These are phyloP conservation scores for Euphydryas editha DNA, from an alignment of 2,888 invertebrate genomes.

Conservation along the genomic window DNA sequence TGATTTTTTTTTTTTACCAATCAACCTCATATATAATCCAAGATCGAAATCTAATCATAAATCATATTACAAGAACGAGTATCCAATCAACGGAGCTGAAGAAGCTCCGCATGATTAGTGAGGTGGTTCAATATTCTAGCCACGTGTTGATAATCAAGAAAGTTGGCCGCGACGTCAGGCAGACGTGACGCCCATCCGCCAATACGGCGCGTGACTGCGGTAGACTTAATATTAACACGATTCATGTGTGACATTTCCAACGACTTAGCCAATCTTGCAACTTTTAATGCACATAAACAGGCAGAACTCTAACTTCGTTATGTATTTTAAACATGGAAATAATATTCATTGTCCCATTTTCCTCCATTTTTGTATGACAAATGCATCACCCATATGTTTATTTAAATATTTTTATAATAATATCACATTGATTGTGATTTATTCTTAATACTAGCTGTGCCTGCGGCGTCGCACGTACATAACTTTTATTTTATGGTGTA, in stretches of 20 bases:
- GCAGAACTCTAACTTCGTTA: too few species aligned
- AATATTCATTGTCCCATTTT: too few species aligned
- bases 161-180: conserved; percentile 67
- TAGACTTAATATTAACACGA: conserved; percentile 33
- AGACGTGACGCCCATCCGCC: conserved; percentile 69
- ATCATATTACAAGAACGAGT: conserved; percentile 10
- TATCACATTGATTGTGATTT: too few species aligned
- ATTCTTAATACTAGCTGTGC: too few species aligned
- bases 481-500: too few species aligned
- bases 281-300: too few species aligned
- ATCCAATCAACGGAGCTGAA: conserved; percentile 38
- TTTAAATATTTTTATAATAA: too few species aligned
- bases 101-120: conserved; percentile 43
- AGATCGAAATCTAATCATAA: conserved; percentile 10
- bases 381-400: too few species aligned
- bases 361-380: too few species aligned
- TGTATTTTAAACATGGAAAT: too few species aligned
- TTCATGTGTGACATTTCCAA: background rate
- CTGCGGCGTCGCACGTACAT: too few species aligned
- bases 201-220: conserved; percentile 64
- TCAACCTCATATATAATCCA: background rate
- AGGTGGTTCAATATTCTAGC: conserved; percentile 58
- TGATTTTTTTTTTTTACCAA: background rate
- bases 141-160: conserved; percentile 78
- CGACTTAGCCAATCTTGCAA: too few species aligned